Conservation (phyloP, 2,113 vertebrate species). For the Sorex araneus region DNA sequence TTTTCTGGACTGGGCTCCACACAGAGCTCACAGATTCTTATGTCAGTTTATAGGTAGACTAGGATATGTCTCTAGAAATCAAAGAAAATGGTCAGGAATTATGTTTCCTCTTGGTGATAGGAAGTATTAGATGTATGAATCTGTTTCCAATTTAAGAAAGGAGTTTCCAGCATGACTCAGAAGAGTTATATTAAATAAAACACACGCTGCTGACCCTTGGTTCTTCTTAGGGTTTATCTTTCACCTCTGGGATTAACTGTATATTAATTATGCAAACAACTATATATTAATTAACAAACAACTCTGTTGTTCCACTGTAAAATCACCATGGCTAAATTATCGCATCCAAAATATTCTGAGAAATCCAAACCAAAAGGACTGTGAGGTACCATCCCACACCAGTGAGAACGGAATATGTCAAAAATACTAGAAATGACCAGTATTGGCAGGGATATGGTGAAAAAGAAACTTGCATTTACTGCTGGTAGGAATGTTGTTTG, state of each 20-base stretch:
- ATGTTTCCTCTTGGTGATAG: background rate
- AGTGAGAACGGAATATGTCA: too few species aligned
- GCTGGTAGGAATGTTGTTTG: too few species aligned
- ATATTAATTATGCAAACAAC: background rate
- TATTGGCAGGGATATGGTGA: too few species aligned
- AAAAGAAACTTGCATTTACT: too few species aligned
- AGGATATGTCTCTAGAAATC: background rate
- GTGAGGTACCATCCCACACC: too few species aligned
- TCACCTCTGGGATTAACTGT: background rate
- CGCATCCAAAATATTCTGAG: too few species aligned
- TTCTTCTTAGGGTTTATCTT: background rate
- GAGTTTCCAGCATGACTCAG: background rate
- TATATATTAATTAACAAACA: background rate
- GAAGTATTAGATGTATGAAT: background rate
- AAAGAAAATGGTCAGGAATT: background rate
- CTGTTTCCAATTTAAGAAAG: background rate
- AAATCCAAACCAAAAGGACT: too few species aligned
- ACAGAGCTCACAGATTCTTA: background rate
- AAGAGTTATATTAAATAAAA: background rate
- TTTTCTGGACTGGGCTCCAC: background rate
- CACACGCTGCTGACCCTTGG: background rate
- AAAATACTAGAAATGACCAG: too few species aligned
- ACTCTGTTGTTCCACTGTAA: constrained; percentile 25
- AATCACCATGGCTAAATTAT: background rate
- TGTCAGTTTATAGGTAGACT: background rate